Evolutionary conservation across 1,140 invertebrate species (phyloP).

Genomic region (Araneus ventricosus): DNA sequence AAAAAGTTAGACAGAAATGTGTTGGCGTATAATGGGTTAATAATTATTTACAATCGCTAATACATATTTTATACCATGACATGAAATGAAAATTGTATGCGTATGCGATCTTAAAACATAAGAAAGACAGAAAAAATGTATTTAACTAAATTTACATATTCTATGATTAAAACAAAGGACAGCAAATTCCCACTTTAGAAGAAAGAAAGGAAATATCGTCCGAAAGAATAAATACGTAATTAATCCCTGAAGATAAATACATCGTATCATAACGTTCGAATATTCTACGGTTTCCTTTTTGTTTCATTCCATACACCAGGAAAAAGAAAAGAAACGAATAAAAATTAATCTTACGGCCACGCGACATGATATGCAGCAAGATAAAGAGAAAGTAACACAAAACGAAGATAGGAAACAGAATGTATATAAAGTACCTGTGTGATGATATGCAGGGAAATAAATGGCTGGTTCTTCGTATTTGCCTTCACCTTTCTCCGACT

Average conservation of each 20-base stretch:
- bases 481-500: conserved; percentile 70
- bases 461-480: conserved; percentile 70
- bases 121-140: too few relatives aligned
- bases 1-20: too few relatives aligned
- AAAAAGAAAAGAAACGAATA: not conserved
- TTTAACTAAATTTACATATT: too few relatives aligned
- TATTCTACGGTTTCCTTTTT: not conserved
- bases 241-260: not conserved
- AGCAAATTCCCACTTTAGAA: too few relatives aligned
- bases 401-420: conserved; percentile 40
- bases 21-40: too few relatives aligned
- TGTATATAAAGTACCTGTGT: conserved; percentile 65
- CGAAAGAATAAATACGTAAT: not conserved
- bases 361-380: not conserved
- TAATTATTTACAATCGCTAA: too few relatives aligned
- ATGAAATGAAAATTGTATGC: too few relatives aligned
- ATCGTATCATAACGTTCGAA: not conserved
- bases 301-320: not conserved
- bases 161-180: too few relatives aligned
- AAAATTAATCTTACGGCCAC: not conserved
- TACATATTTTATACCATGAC: too few relatives aligned
- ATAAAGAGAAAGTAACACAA: conserved; percentile 29
- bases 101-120: too few relatives aligned
- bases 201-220: too few relatives aligned
- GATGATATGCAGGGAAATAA: conserved; percentile 74